These are phyloP conservation scores for Amblyteles armatorius DNA, from an alignment of 2,888 invertebrate species.

Conservation along the genomic window DNA sequence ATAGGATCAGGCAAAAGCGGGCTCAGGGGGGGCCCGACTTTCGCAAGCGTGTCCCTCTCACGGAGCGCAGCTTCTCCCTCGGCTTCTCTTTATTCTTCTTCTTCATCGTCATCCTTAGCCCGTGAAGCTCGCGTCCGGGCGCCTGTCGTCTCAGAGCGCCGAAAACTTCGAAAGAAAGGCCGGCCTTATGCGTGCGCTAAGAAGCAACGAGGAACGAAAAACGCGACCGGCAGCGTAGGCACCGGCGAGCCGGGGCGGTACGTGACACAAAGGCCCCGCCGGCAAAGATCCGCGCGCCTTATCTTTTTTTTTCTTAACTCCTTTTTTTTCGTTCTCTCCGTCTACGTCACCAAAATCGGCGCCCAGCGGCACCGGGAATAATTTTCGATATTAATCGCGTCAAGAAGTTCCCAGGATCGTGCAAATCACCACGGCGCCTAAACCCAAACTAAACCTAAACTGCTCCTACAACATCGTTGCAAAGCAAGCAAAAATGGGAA, in stretches of 20 bases:
- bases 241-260: slow-evolving; percentile 50
- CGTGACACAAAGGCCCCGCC: slow-evolving; percentile 65
- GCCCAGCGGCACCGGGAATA: not conserved
- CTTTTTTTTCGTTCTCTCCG: slow-evolving; percentile 8
- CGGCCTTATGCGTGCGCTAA: slow-evolving; percentile 59
- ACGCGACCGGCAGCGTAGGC: slow-evolving; percentile 33
- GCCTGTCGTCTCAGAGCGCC: slow-evolving; percentile 75
- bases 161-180: slow-evolving; percentile 66
- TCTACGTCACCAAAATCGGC: slow-evolving; percentile 24
- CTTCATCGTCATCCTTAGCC: slow-evolving; percentile 38
- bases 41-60: slow-evolving; percentile 66
- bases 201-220: slow-evolving; percentile 55
- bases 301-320: slow-evolving; percentile 34
- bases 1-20: slow-evolving; percentile 70
- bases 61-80: slow-evolving; percentile 37
- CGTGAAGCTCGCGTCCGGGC: slow-evolving; percentile 56
- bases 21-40: slow-evolving; percentile 55
- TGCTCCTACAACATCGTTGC: not conserved
- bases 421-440: not conserved
- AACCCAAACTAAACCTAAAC: slow-evolving; percentile 46
- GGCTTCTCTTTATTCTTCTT: slow-evolving; percentile 43
- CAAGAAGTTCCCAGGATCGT: slow-evolving; percentile 7
- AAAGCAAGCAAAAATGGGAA: no score
- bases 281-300: slow-evolving; percentile 46
- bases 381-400: slow-evolving; percentile 15